phyloP scores from a whole-genome alignment of 2,797 vertebrate species.

The Melanotaenia maccullochi region DNA sequence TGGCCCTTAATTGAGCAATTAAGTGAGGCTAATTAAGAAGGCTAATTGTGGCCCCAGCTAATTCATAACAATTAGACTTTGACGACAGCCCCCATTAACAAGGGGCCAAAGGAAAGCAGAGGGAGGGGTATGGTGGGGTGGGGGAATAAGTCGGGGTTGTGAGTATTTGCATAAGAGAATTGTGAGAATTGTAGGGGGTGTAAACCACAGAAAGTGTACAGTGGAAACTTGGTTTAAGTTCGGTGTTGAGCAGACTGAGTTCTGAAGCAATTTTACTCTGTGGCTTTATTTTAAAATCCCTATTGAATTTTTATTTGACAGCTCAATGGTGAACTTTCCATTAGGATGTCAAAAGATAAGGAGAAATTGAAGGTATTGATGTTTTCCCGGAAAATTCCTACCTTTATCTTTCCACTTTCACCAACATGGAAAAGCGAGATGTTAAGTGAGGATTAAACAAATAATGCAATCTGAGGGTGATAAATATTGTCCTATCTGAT shows the following conservation, averaged over 20 bases:
- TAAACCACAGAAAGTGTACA: constrained; percentile 35
- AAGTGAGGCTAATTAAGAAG: constrained; percentile 89
- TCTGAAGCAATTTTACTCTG: constrained; percentile 62
- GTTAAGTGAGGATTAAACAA: constrained; percentile 51
- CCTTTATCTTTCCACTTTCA: constrained; percentile 70
- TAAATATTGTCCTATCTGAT: constrained; percentile 56
- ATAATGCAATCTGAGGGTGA: constrained; percentile 54
- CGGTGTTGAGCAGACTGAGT: constrained; percentile 24
- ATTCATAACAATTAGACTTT: constrained; percentile 89
- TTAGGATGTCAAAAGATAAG: constrained; percentile 80
- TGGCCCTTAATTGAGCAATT: constrained; percentile 89
- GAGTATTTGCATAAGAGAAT: constrained; percentile 71
- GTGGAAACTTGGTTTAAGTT: constrained; percentile 57
- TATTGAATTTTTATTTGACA: constrained; percentile 79
- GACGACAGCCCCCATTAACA: constrained; percentile 86
- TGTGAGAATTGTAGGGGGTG: constrained; percentile 36
- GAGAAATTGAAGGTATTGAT: constrained; percentile 81
- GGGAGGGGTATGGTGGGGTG: constrained; percentile 21
- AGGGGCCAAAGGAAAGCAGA: constrained; percentile 71
- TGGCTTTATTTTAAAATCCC: constrained; percentile 78
- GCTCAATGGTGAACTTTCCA: constrained; percentile 77
- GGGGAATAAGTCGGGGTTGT: constrained; percentile 39
- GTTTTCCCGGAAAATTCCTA: constrained; percentile 58
- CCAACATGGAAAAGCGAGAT: constrained; percentile 43
- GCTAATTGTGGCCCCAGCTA: constrained; percentile 88